Base-by-base conservation (phyloP, 2,888 invertebrate species). In the Bhutanitis thaidina region DNA sequence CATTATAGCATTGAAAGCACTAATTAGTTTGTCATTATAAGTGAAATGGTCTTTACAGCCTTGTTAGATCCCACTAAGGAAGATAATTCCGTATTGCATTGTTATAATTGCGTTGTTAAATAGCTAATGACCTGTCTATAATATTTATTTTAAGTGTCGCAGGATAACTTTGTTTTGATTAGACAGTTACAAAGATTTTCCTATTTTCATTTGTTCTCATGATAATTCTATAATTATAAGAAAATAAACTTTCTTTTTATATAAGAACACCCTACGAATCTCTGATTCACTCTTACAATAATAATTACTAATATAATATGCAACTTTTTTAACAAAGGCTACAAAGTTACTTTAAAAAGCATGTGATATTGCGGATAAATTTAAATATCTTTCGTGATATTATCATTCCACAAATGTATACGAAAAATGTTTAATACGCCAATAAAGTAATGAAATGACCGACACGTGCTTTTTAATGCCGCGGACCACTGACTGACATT, bases 381-480 rank as follows among this genome's bases (percentile, higher is more conserved):
- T 10, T 10, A 30, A 35, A 38, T 30, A 38, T 40, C 50, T 1
- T 50, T 40, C 29, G 25, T 71, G 66, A 61, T 64, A 74, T 72
- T 74, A 65, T 20, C 38, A 46, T 46, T 46, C 46, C 10, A 20
- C 13, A 25, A 1, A 13, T 34, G 20, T 15, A 39, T 39, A 47
- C 46, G 5, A 47, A 39, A 47, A 32, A 72, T 60, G 76, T 69
- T 67, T 69, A 74, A 73, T 65, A 30, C 64, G 57, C 58, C 60
- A 57, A 57, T 57, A 53, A 45, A 14, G 30, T 12, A 8, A 48
- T 30, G 27, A 13, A 50, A 61, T 59, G 59, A 58, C 61, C 49
- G 54, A 62, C 74, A 79, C 70, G 75, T 73, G 71, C 62, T 52
- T 44, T 45, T 44, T 14, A 9, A 30, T 2, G 9, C 2, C n/a